Conservation (phyloP, 2,888 invertebrate genomes). For the Nemoura dubitans region DNA sequence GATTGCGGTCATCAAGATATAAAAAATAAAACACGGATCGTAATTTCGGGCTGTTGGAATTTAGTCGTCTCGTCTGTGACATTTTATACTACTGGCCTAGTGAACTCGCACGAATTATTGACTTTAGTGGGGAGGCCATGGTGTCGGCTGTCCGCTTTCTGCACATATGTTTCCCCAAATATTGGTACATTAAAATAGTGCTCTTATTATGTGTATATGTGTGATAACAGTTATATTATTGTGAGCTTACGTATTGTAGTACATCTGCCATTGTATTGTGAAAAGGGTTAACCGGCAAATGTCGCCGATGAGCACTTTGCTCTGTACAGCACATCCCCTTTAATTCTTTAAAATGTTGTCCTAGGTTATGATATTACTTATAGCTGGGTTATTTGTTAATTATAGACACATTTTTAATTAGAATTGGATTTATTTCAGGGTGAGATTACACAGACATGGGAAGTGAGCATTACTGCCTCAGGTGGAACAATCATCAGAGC, state of each 20-base stretch:
- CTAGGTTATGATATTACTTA: conserved; percentile 17
- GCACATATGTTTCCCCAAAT: conserved; percentile 23
- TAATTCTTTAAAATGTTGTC: conserved; percentile 38
- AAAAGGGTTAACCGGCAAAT: conserved; percentile 20
- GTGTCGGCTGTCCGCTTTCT: conserved; percentile 21
- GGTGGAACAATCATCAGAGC: conserved; percentile 99
- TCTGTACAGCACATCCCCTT: conserved; percentile 36
- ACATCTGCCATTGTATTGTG: not conserved
- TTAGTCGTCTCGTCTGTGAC: conserved; percentile 23
- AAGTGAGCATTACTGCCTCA: conserved; percentile 98
- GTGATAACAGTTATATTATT: not conserved
- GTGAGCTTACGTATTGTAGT: not conserved
- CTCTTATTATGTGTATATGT: not conserved
- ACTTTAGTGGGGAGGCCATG: conserved; percentile 26
- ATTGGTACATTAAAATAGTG: conserved; percentile 1
- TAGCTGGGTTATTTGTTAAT: conserved; percentile 47
- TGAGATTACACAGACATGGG: conserved; percentile 91
- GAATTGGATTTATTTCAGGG: conserved; percentile 69
- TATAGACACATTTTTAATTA: not conserved
- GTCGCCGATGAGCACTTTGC: not conserved
- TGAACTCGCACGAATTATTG: conserved; percentile 35
- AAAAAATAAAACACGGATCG: conserved; percentile 7
- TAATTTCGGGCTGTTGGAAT: not conserved
- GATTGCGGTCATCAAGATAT: conserved; percentile 44
- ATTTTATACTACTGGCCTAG: conserved; percentile 41